phyloP scores from a whole-genome alignment of 1,140 invertebrate genomes.

The Drosophila nannoptera region DNA sequence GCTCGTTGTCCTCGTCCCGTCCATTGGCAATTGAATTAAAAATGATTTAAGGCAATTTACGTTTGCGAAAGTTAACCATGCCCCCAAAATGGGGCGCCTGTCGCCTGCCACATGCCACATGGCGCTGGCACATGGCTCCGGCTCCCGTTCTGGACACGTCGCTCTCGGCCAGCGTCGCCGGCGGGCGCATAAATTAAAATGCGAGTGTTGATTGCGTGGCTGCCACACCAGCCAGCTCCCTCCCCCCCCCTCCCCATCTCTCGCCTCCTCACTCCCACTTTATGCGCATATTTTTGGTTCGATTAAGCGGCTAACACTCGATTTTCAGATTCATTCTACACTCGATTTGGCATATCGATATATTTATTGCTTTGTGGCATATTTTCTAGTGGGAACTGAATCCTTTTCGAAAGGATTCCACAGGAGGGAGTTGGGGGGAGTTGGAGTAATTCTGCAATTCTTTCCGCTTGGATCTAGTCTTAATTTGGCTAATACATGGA shows the following conservation, averaged over 20 bases:
- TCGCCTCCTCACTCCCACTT: neutral
- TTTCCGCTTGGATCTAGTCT: too few relatives aligned
- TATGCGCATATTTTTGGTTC: conserved; percentile 6
- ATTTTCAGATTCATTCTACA: too few relatives aligned
- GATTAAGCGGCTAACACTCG: conserved; percentile 3
- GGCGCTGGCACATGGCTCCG: neutral
- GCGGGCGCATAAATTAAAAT: conserved; percentile 65
- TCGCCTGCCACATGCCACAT: neutral
- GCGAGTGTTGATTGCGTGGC: conserved; percentile 48
- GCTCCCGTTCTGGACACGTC: neutral
- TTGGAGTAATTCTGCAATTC: too few relatives aligned
- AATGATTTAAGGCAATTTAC: conserved; percentile 67
- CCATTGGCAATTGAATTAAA: conserved; percentile 66
- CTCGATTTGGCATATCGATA: too few relatives aligned
- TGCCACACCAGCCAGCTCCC: conserved; percentile 27
- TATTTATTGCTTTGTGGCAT: too few relatives aligned
- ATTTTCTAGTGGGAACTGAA: too few relatives aligned
- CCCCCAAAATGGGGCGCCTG: neutral
- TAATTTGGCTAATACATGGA: too few relatives aligned
- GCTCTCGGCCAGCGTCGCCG: neutral
- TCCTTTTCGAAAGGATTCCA: too few relatives aligned
- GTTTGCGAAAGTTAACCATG: conserved; percentile 13
- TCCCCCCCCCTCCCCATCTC: neutral
- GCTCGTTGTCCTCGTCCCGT: conserved; percentile 27
- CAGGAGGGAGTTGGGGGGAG: too few relatives aligned